A percentile compares a stretch with the other conserved stretches of the same genome.
Conservation (phyloP, 2,888 invertebrate species). For the Caenorhabditis plicata region DNA sequence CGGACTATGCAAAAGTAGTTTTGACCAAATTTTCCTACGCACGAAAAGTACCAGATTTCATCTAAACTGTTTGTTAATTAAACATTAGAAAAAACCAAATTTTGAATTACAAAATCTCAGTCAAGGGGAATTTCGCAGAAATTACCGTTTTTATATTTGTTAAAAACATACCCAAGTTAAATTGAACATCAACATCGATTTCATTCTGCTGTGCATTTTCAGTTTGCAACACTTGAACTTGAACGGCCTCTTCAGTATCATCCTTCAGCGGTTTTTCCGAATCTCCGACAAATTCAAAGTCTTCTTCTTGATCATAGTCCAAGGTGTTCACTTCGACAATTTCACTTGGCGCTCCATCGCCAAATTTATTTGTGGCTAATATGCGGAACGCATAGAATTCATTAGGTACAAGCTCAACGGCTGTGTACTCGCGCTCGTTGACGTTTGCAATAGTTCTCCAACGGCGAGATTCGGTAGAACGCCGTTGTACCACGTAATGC, state of each 20-base stretch:
- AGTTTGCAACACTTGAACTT: not conserved
- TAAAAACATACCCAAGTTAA: no score
- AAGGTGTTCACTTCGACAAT: conserved; percentile 35
- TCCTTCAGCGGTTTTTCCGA: not conserved
- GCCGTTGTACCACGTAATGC: conserved; percentile 39
- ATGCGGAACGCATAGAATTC: conserved; percentile 50
- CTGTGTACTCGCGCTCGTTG: conserved; percentile 24
- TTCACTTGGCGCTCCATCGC: conserved; percentile 38
- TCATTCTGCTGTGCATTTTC: not conserved
- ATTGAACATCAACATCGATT: not conserved
- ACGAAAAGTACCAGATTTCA: no score
- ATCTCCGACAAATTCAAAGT: conserved; percentile 21
- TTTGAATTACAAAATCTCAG: no score
- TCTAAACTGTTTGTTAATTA: no score
- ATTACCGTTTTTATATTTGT: no score
- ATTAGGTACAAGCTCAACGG: conserved; percentile 41
- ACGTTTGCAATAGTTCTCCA: conserved; percentile 41
- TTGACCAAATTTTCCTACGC: no score
- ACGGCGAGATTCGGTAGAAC: conserved; percentile 41
- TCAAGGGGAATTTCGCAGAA: no score
- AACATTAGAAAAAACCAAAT: no score
- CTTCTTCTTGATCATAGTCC: conserved; percentile 24
- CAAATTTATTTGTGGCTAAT: conserved; percentile 37
- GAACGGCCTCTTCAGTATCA: not conserved
- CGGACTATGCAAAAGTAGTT: no score